Conservation (phyloP, 2,113 vertebrate genomes). For the Petrocephalus microphthalmus region DNA sequence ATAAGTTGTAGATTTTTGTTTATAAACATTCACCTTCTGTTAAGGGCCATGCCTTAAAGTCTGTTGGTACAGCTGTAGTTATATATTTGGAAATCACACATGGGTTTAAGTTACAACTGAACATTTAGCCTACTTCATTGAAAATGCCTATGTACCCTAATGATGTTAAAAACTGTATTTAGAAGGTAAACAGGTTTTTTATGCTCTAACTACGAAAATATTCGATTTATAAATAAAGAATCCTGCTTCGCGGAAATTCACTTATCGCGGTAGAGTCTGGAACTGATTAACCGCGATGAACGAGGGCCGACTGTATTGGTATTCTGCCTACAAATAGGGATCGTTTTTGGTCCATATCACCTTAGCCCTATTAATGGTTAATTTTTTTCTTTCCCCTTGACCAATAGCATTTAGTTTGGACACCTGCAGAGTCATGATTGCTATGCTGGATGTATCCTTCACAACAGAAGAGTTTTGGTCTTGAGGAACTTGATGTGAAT, state of each 20-base stretch:
- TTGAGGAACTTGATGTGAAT: not conserved
- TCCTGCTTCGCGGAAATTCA: too few species aligned
- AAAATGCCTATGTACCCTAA: too few species aligned
- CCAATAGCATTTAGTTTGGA: conserved; percentile 78
- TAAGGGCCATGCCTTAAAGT: not conserved
- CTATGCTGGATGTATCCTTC: conserved; percentile 86
- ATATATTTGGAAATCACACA: not conserved
- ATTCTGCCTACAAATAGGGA: not conserved
- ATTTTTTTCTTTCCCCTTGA: conserved; percentile 25
- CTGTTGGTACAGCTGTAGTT: not conserved
- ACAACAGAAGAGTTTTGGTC: not conserved
- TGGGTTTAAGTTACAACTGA: not conserved
- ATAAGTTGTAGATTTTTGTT: not conserved
- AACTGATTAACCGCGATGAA: too few species aligned
- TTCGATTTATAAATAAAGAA: too few species aligned
- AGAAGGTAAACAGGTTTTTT: too few species aligned
- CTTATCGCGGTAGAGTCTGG: too few species aligned
- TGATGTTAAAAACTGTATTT: too few species aligned
- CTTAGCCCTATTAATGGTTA: not conserved
- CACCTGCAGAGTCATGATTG: conserved; percentile 81
- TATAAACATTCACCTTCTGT: not conserved
- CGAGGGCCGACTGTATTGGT: too few species aligned
- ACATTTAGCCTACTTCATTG: not conserved
- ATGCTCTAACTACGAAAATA: too few species aligned
- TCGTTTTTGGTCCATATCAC: not conserved